Evolutionary conservation across 2,888 invertebrate genomes (phyloP), one percentile per base, ranked within the genome.

Genomic region (Malthinus seriepunctatus): DNA sequence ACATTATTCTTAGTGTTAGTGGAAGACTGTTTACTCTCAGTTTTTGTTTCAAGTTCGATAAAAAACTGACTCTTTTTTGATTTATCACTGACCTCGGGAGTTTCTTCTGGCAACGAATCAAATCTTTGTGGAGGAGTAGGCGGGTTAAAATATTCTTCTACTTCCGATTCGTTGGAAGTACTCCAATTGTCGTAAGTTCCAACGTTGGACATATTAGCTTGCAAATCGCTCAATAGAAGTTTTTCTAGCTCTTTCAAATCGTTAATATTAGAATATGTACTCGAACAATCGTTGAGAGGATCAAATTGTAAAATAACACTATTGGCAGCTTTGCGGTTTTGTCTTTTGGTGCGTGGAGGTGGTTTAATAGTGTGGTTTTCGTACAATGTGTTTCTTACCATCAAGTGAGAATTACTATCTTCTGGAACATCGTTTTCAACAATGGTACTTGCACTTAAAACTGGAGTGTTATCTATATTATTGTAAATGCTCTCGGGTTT

Each of bases 301-400:
- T 90, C 90, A 78, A 90, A 90, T 75, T 89, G 88, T 73, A 85
- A 81, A 47, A 90, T 84, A n/a, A 89, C 82, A 71, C 88, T 87
- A 66, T 83, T 80, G 51, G 83, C 82, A 67, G 67, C 70, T 51
- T 63, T 66, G 66, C 58, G 56, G 12, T 39, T 59, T 45, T 42
- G 45, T 23, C 42, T 65, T 42, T 60, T 44, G 44, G 45, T 60
- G 38, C 57, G 63, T 62, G 53, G 51, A 49, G n/a, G 72, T 68
- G 10, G 62, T 63, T 69, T 73, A 33, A 62, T 59, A 11, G 65
- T 64, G 42, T 76, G 76, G 67, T 83, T 83, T 67, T 83, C 83
- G 68, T 83, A 83, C 10, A 80, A 61, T 0, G 80, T 81, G 71
- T 80, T 81, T 47, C 62, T 45, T 31, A 58, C 35, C 23, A 70